phyloP scores from a whole-genome alignment of 2,888 invertebrate species.

The Allolobophora icterica region DNA sequence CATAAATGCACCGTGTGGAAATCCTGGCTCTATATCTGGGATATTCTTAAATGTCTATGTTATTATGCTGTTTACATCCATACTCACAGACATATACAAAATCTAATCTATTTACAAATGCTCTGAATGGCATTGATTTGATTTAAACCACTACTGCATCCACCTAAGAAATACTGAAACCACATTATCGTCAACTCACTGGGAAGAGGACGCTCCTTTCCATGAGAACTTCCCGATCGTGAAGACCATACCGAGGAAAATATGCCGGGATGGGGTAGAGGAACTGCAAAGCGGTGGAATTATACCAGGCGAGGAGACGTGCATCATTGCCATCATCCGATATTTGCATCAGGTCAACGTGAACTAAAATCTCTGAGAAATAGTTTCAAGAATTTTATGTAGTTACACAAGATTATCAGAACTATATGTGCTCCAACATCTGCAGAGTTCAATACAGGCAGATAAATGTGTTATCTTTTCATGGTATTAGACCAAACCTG shows the following conservation, averaged over 20 bases:
- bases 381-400: neutral
- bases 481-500: no score
- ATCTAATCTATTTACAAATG: no score
- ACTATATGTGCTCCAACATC: neutral
- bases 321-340: slow-evolving; percentile 49
- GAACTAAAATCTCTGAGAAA: slow-evolving; percentile 37
- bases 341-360: slow-evolving; percentile 41
- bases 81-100: no score
- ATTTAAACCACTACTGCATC: neutral
- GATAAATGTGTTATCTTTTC: neutral
- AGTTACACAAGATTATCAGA: neutral
- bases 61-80: no score
- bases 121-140: no score
- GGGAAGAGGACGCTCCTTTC: slow-evolving; percentile 61
- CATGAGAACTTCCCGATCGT: slow-evolving; percentile 59
- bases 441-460: neutral
- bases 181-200: slow-evolving; percentile 52
- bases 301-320: slow-evolving; percentile 59
- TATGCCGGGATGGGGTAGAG: slow-evolving; percentile 61
- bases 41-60: no score
- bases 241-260: slow-evolving; percentile 57
- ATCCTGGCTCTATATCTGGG: no score
- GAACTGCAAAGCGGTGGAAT: slow-evolving; percentile 60
- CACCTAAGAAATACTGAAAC: neutral
- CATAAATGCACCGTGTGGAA: no score